These are phyloP conservation scores for Thyatira batis DNA, from an alignment of 2,888 invertebrate species.

Conservation along the genomic window DNA sequence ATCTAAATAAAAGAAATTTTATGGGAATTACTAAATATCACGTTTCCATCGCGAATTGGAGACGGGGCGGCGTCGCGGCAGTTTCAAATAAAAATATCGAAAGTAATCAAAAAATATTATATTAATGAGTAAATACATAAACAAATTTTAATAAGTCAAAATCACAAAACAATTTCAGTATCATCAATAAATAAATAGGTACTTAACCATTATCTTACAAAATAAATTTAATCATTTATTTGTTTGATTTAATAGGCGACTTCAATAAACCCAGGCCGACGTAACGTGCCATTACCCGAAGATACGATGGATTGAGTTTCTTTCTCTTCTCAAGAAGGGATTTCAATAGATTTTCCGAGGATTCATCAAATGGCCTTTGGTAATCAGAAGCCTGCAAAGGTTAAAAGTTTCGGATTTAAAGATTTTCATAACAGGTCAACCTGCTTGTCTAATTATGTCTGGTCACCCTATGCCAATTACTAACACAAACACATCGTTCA, in stretches of 20 bases:
- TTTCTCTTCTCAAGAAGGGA: constrained; percentile 64
- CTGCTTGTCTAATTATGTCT: no score
- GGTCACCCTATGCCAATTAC: no score
- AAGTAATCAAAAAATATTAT: neutral
- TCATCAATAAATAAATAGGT: constrained; percentile 2
- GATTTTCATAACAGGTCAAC: no score
- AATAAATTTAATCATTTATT: neutral
- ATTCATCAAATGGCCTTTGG: constrained; percentile 63
- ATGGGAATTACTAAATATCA: no score
- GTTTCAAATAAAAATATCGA: constrained; percentile 1
- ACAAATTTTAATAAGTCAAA: neutral
- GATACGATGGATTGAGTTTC: constrained; percentile 69
- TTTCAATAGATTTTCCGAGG: constrained; percentile 59
- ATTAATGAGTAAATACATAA: neutral
- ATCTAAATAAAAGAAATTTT: no score
- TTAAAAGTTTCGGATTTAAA: no score
- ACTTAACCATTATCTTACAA: constrained; percentile 1
- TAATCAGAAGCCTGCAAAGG: constrained; percentile 67
- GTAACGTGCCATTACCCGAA: constrained; percentile 75
- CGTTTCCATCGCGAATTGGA: no score
- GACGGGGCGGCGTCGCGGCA: no score
- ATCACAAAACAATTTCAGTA: constrained; percentile 3
- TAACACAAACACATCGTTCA: no score
- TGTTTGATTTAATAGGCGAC: constrained; percentile 24
- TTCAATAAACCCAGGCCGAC: constrained; percentile 69